Base-by-base conservation (phyloP, 1,140 invertebrate genomes). In the Trichonephila clavipes region DNA sequence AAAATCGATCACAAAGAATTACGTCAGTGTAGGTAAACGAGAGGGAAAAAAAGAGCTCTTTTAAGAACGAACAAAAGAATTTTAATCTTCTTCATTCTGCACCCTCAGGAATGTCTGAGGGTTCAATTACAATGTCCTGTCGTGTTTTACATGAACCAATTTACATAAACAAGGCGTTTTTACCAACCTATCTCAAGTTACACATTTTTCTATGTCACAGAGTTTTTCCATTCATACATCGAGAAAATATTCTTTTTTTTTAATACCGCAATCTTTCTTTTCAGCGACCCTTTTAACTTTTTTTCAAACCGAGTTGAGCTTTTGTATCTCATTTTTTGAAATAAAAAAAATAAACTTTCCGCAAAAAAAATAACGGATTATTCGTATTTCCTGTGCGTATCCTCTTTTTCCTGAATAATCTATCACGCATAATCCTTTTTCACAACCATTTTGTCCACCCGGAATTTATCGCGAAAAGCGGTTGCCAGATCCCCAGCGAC, bases 361-460 rank as follows among this genome's bases (percentile, higher is more conserved):
- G 6, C 8, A 19, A 66, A 44, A 92, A 66, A 51, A 92, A 69
- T 58, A 92, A 83, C 59, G 82, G 90, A 92, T 92, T 92, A 85
- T 92, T 85, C 90, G 81, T 83, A 92, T 92, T 92, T 92, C 90
- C 81, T 85, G 40, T 18, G 51, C 72, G 66, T 61, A 58, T 51
- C n/a, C 44, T 85, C 61, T 92, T 69, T 59, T 77, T 34, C 77
- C 77, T 92, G 82, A 92, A 85, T 85, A 92, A 92, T 92, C 90
- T 64, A 92, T 92, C 90, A 92, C 34, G 16, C 28, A 92, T 92
- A 92, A 92, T 85, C 82, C 90, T 64, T 92, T 92, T 92, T 92
- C 90, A 62, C 34, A 64, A 58, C 58, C 81, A 58, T 92, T 90
- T 85, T 64, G 90, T 92, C 90, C 82, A 21, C n/a, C 21, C 51